Evolutionary conservation across 2,113 vertebrate species (phyloP).

Genomic region (Sebastes schlegelii): DNA sequence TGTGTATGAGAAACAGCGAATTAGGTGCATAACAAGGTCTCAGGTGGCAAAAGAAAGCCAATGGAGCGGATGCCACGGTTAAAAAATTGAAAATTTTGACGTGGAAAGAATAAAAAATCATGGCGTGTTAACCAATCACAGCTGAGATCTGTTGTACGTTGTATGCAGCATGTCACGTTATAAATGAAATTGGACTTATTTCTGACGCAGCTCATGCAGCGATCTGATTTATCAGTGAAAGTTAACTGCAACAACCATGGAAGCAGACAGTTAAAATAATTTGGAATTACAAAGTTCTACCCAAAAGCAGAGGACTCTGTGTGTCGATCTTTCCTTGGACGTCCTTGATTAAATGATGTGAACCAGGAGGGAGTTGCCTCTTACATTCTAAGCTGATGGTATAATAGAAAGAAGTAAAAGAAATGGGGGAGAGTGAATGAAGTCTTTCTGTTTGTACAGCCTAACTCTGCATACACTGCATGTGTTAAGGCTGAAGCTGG

Average conservation of each 20-base stretch:
- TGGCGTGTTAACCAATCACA: background rate
- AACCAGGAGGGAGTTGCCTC: background rate
- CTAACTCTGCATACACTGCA: background rate
- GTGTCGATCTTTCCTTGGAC: background rate
- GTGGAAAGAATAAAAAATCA: background rate
- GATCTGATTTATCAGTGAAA: background rate
- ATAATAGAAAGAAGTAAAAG: background rate
- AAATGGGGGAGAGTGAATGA: background rate
- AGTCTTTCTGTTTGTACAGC: background rate
- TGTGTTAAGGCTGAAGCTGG: background rate
- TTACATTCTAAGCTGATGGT: background rate
- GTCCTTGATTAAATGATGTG: slow-evolving; percentile 15
- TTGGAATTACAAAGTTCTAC: background rate
- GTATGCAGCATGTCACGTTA: background rate
- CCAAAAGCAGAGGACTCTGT: background rate
- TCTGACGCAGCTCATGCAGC: background rate
- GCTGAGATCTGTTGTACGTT: background rate
- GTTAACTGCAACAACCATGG: background rate
- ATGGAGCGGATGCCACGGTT: background rate
- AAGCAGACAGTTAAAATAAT: background rate
- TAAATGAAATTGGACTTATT: background rate
- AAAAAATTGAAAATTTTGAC: background rate
- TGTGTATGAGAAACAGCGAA: background rate
- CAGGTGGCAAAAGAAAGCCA: slow-evolving; percentile 10
- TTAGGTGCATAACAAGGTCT: background rate